Percentiles rank a stretch among this genome's conserved stretches.
Evolutionary conservation across 2,888 invertebrate genomes (phyloP).

Genomic region (Dicyrtomina minuta): DNA sequence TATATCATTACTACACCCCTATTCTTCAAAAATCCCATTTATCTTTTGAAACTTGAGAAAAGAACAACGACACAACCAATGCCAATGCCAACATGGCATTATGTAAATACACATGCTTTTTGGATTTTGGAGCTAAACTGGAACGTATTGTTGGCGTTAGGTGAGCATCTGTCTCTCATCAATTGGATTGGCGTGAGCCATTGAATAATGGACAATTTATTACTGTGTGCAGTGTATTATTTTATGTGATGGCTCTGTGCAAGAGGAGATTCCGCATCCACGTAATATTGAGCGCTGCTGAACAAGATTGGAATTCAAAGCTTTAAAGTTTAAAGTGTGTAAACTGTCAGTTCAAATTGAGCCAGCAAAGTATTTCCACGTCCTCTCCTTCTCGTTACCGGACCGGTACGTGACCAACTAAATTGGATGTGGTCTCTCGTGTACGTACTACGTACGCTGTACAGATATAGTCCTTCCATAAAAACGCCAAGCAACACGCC

Average conservation of each 20-base stretch:
- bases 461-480: too few species aligned
- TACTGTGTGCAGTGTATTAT: background rate
- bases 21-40: too few species aligned
- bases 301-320: background rate
- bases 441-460: background rate
- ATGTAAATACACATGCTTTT: too few species aligned
- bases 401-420: constrained; percentile 17
- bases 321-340: background rate
- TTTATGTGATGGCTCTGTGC: background rate
- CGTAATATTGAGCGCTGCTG: too few species aligned
- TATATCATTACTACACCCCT: too few species aligned
- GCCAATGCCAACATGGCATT: too few species aligned
- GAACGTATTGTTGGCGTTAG: too few species aligned
- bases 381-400: background rate
- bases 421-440: background rate
- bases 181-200: too few species aligned
- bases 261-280: background rate
- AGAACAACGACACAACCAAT: too few species aligned
- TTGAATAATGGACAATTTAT: background rate
- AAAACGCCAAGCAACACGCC: too few species aligned
- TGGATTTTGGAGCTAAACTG: too few species aligned
- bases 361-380: constrained; percentile 1
- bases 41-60: too few species aligned
- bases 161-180: background rate
- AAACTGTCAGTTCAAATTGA: constrained; percentile 7